Evolutionary conservation across 2,888 invertebrate species (phyloP).

Genomic region (Epinotia brunnichana): DNA sequence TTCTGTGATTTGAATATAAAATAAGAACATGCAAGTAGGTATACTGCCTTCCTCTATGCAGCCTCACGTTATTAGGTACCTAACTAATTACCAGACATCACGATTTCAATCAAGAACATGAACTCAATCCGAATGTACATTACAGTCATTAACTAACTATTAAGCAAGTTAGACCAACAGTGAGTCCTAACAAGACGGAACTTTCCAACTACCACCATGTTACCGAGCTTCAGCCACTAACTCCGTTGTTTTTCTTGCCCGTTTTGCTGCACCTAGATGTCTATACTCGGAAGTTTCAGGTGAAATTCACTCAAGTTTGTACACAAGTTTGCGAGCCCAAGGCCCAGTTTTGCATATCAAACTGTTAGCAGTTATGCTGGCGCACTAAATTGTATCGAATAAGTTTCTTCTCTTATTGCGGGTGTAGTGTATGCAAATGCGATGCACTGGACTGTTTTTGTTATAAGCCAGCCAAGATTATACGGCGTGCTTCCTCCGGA

Average conservation of each 20-base stretch:
- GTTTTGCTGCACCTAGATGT: slow-evolving; percentile 41
- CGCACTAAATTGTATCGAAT: slow-evolving; percentile 50
- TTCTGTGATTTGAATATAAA: too few species aligned
- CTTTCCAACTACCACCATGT: slow-evolving; percentile 42
- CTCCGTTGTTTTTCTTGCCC: slow-evolving; percentile 50
- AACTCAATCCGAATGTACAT: slow-evolving; percentile 16
- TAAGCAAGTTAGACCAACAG: slow-evolving; percentile 28
- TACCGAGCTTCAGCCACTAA: slow-evolving; percentile 39
- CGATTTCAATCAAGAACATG: slow-evolving; percentile 28
- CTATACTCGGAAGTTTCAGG: slow-evolving; percentile 47
- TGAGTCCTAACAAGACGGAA: slow-evolving; percentile 43
- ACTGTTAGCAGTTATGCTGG: slow-evolving; percentile 48
- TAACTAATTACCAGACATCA: too few species aligned
- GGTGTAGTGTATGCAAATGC: slow-evolving; percentile 40
- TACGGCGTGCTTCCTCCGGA: slow-evolving; percentile 7
- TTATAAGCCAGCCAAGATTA: slow-evolving; percentile 34
- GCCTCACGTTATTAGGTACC: too few species aligned
- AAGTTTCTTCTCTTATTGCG: slow-evolving; percentile 49
- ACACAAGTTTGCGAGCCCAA: slow-evolving; percentile 51
- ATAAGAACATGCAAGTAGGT: too few species aligned
- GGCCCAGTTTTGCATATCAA: slow-evolving; percentile 59
- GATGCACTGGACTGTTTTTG: slow-evolving; percentile 36
- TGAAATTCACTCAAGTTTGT: slow-evolving; percentile 50
- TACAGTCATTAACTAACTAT: slow-evolving; percentile 37
- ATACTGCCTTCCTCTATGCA: too few species aligned